These are phyloP conservation scores for Gallirallus australis DNA, from an alignment of 2,797 vertebrate species.

Conservation along the genomic window DNA sequence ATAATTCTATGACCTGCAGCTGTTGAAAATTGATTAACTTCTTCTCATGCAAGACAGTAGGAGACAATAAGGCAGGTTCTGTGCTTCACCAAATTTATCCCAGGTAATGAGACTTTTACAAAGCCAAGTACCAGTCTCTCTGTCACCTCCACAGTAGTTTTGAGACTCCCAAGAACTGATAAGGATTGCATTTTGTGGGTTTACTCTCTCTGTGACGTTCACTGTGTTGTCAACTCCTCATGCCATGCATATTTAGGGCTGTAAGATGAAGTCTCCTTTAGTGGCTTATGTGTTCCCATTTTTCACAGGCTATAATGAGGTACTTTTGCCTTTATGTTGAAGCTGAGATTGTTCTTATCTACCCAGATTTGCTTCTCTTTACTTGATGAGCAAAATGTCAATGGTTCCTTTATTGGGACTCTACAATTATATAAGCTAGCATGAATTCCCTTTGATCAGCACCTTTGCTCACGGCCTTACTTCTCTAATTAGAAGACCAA, in stretches of 20 bases:
- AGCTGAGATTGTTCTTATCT: not conserved
- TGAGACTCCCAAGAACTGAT: not conserved
- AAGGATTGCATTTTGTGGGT: not conserved
- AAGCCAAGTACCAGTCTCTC: not conserved
- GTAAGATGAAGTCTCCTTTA: rapidly evolving
- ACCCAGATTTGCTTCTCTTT: not conserved
- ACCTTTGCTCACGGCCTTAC: not conserved
- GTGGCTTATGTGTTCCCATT: not conserved
- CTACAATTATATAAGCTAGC: not conserved
- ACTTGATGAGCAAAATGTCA: not conserved
- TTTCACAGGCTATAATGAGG: not conserved
- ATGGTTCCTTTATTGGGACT: not conserved
- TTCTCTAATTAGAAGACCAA: not conserved
- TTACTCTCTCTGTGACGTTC: not conserved
- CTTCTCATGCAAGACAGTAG: not conserved
- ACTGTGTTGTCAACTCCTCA: not conserved
- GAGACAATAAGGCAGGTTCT: not conserved
- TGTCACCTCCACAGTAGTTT: not conserved
- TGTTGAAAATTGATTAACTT: not conserved
- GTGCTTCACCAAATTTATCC: not conserved
- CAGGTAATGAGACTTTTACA: not conserved
- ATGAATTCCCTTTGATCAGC: not conserved
- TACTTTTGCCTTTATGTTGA: not conserved
- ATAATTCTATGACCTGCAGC: not conserved
- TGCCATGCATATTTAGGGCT: rapidly evolving